Evolutionary conservation across 2,888 invertebrate genomes (phyloP).

Genomic region (Lacanobia wlatinum): DNA sequence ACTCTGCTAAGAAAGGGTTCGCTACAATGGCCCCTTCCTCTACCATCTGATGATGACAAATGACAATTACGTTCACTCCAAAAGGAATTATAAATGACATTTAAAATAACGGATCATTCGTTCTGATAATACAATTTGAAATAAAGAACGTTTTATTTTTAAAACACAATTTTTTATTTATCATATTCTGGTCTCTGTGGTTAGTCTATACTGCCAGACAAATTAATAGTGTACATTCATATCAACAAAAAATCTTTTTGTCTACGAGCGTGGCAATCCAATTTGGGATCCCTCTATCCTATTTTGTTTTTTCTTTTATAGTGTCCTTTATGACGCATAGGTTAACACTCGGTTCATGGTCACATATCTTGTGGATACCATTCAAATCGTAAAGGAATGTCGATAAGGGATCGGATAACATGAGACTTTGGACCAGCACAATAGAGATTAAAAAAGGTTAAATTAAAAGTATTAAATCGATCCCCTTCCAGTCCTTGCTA

Average conservation of each 20-base stretch:
- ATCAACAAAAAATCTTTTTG: constrained; percentile 37
- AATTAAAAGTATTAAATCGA: constrained; percentile 32
- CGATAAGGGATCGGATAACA: constrained; percentile 28
- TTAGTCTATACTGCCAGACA: constrained; percentile 34
- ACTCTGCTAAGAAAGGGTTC: constrained; percentile 53
- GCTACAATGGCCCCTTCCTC: constrained; percentile 64
- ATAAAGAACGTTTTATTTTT: constrained; percentile 4
- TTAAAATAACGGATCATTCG: not conserved
- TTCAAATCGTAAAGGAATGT: constrained; percentile 42
- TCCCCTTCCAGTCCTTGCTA: not conserved
- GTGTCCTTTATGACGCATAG: constrained; percentile 54
- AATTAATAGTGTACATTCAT: constrained; percentile 28
- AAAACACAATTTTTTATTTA: constrained; percentile 7
- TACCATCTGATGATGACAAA: constrained; percentile 48
- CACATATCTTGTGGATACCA: constrained; percentile 27
- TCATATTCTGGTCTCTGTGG: not conserved
- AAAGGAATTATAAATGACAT: constrained; percentile 31
- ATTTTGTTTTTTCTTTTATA: constrained; percentile 44
- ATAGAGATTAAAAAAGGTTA: constrained; percentile 31
- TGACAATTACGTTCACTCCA: constrained; percentile 34
- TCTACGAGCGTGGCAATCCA: constrained; percentile 31
- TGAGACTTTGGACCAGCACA: constrained; percentile 13
- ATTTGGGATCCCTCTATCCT: constrained; percentile 40
- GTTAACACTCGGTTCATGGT: constrained; percentile 48
- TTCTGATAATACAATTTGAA: constrained; percentile 9